Conservation (phyloP, 92 coral and sea anemone species). For the Chrysogorgia sp. region DNA sequence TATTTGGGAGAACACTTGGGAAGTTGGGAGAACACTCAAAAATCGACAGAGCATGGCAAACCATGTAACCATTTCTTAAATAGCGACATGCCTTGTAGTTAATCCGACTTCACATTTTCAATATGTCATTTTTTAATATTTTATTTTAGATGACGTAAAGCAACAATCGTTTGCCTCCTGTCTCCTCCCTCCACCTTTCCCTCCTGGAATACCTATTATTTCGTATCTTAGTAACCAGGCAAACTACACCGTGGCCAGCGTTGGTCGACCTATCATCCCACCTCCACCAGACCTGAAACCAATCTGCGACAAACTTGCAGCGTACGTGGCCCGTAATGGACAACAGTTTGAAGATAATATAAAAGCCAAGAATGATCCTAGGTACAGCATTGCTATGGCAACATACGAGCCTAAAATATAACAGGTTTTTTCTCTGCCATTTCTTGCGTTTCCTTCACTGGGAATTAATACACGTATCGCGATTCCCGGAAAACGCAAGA, state of each 20-base stretch:
- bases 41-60: no score
- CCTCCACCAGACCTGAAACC: conserved; percentile 98
- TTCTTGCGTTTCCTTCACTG: no score
- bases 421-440: no score
- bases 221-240: conserved; percentile 1
- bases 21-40: no score
- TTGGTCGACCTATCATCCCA: conserved; percentile 71
- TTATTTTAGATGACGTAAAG: conserved; percentile 64
- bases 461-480: no score
- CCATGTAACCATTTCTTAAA: no score
- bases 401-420: no score
- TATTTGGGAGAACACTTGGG: no score
- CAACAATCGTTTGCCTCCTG: background rate
- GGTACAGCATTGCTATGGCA: background rate
- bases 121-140: background rate
- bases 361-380: conserved; percentile 82
- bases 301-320: conserved; percentile 91
- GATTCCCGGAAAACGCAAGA: no score
- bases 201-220: conserved; percentile 13
- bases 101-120: background rate
- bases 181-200: conserved; percentile 60
- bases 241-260: background rate
- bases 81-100: no score
- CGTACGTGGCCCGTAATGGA: conserved; percentile 92
- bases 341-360: conserved; percentile 86